A percentile compares a stretch with the other conserved stretches of the same genome.
Conservation (phyloP, 2,797 vertebrate genomes). For the Pygocentrus nattereri region DNA sequence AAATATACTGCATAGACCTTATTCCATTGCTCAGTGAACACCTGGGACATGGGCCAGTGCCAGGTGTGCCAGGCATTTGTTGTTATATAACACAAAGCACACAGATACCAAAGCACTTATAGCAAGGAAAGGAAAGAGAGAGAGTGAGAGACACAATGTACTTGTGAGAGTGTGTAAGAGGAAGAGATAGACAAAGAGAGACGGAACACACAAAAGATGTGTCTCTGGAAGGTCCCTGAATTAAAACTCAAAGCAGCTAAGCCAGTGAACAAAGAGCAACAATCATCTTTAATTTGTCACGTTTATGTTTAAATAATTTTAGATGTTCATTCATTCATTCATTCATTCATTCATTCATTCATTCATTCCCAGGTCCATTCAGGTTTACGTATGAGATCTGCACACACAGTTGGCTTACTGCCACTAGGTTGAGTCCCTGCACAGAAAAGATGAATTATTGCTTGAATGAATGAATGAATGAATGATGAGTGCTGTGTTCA, state of each 20-base stretch:
- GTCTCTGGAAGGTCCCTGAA: not conserved
- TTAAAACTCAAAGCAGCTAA: not conserved
- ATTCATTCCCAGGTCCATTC: not conserved
- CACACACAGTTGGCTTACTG: too few species aligned
- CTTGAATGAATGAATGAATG: too few species aligned
- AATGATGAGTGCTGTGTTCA: too few species aligned
- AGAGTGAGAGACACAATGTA: too few species aligned
- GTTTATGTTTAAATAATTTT: too few species aligned
- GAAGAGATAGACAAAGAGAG: not conserved
- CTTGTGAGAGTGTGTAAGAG: too few species aligned
- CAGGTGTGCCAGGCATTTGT: not conserved
- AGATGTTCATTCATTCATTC: conserved; percentile 1
- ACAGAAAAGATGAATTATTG: too few species aligned
- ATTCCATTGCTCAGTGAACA: conserved; percentile 19
- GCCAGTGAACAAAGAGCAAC: not conserved
- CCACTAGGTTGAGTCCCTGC: too few species aligned
- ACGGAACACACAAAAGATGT: not conserved
- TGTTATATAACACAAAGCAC: conserved; percentile 27
- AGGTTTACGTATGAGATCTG: too few species aligned
- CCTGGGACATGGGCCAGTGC: not conserved
- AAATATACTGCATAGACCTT: conserved; percentile 24
- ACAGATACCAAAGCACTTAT: not conserved
- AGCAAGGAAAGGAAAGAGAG: conserved; percentile 12
- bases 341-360: too few species aligned
- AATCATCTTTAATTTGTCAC: too few species aligned